Evolutionary conservation across 35 echinoderm and acorn worm genomes (phyloP), one percentile per base, ranked within the genome.

Genomic region (Diadema setosum): DNA sequence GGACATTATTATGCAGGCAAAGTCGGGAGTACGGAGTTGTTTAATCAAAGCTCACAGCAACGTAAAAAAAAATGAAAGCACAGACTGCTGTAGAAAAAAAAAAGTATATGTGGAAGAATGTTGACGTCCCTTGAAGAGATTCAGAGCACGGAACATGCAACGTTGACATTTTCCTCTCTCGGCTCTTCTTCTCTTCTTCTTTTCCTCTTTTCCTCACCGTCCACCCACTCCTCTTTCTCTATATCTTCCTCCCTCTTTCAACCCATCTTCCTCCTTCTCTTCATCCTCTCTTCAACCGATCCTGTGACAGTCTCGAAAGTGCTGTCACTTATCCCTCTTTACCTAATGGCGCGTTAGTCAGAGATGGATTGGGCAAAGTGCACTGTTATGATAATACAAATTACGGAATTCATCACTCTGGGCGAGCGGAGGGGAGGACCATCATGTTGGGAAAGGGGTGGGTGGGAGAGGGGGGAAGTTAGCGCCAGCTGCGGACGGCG

Each of bases 371-470:
- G n/a, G n/a, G n/a, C 63, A 34, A 33, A 34, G 63, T 32, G 30
- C 37, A 29, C 63, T 67, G 63, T 67, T 67, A 67, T 67, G 63
- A 67, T 67, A 67, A 67, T 67, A n/a, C n/a, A n/a, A n/a, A n/a
- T n/a, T 26, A 9, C 63, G 30, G 21, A 5, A 67, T 29, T 67
- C 63, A 29, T 67, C 37, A 67, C 27, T 34, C 26, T 65, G 7
- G 20, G 5, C 6, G 29, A 34, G 21, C 25, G 37, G 30, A 31
- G 63, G 37, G 27, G 37, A 31, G 27, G 63, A 34, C 57, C n/a
- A n/a, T n/a, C 57, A 60, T 5, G 30, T 21, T 60, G 57, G 17
- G 9, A n/a, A n/a, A n/a, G n/a, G n/a, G n/a, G n/a, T n/a, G n/a
- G n/a, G n/a, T n/a, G n/a, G n/a, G n/a, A n/a, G n/a, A n/a, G n/a